Base-by-base conservation (phyloP, 2,797 vertebrate genomes). In the Propithecus perrieri region DNA sequence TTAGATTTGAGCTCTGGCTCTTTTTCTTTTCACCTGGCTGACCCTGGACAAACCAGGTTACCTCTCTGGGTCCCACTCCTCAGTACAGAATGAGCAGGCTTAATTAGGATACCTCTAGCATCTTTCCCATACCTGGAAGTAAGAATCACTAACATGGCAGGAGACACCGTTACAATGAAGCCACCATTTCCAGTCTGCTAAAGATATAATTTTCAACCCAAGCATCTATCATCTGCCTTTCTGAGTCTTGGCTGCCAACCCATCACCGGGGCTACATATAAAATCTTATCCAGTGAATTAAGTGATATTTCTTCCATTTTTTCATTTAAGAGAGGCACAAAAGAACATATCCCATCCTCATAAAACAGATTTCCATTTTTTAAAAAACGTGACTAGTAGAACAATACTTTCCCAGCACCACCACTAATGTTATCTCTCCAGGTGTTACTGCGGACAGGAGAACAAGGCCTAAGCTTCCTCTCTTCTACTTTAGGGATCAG, bases 241-340 rank as follows among this genome's bases (percentile, higher is more conserved):
- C 94, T 80, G 63, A 75, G 10, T 89, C 41, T 92, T 91, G 30
- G 38, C 35, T 93, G 55, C 30, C 85, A 91, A 87, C 4, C 6
- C 17, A 79, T 69, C 24, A 74, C 65, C 22, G 72, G 61, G 26
- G 38, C n/a, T 84, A 87, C 41, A 91, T 71, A 24, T 79, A 89
- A 97, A 90, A 72, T 48, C 46, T 88, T 88, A 88, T n/a, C 76
- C 22, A 65, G n/a, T 22, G 35, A 95, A 85, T 78, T 92, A 55
- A 89, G 13, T 76, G 20, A 59, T 74, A 67, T 85, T 91, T 95
- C 85, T 72, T 67, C 48, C 7, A 61, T 69, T 91, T 96, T 96
- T 85, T 17, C 33, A 94, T 48, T 91, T 95, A 88, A 53, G 48
- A 89, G 48, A 90, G 43, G 20, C 24, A 79, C 24, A 89, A 87